Base-by-base conservation (phyloP, 2,888 invertebrate species). In the Caenorhabditis sp. region DNA sequence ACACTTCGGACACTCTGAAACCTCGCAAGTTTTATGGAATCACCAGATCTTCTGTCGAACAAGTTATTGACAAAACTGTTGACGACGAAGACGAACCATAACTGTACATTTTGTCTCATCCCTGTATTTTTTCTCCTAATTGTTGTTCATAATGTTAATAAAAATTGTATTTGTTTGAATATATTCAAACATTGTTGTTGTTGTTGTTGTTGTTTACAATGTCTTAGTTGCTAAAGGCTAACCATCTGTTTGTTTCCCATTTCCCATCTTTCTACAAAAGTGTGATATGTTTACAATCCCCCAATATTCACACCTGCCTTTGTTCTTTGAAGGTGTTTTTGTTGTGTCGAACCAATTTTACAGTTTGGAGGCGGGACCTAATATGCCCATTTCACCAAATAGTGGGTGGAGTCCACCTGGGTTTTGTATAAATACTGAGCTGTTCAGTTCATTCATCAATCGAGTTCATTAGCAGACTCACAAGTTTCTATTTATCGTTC, bases 1-100 rank as follows among this genome's bases (percentile, higher is more conserved):
- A 67, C 37, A 49, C 36, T 31, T 64, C 63, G 8, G 50, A 58
- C 19, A 23, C 12, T 23, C 53, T 49, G 12, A 36, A 43, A 0
- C 71, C 71, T 23, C 10, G 27, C 1, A 51, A 36, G 1, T 72
- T 72, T 27, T 67, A 21, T 37, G 71, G 67, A 53, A 58, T 72
- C 12, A 63, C 50, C 37, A 17, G 6, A 10, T 5, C 21, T 53
- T 21, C 53, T 3, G 4, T 53, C 2, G n/a, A 53, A 24, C 53
- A 10, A 10, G n/a, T 24, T 4, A n/a, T 23, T 53, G 53, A 53
- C 8, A n/a, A 8, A 5, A 23, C 51, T n/a, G 37, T 31, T 2
- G 19, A 53, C 8, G 62, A 68, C 5, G 49, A 55, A 43, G 37
- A 58, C 12, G 26, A 21, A 43, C 49, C 17, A 14, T 17, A 12